Evolutionary conservation across 2,888 invertebrate species (phyloP).

Genomic region (Dicyrtoma fusca): DNA sequence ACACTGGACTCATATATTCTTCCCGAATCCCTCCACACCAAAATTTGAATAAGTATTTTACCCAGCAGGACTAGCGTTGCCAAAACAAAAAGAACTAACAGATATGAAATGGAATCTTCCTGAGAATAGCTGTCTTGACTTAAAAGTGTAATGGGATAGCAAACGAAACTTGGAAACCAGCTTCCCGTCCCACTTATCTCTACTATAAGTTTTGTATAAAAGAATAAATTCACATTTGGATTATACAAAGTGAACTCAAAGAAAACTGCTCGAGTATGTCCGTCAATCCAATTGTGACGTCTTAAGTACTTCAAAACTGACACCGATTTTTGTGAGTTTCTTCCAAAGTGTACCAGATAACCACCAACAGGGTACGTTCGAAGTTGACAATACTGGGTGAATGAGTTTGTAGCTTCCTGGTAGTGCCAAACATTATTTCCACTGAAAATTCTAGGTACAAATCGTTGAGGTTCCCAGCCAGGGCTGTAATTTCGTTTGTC

Average conservation of each 20-base stretch:
- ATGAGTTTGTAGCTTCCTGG: neutral
- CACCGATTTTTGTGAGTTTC: neutral
- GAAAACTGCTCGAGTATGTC: constrained; percentile 16
- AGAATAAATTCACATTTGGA: constrained; percentile 16
- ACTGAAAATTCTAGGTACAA: neutral
- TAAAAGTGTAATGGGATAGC: constrained; percentile 1
- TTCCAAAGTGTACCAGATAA: constrained; percentile 17
- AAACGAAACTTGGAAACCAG: constrained; percentile 10
- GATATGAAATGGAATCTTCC: neutral
- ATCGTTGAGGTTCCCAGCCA: neutral
- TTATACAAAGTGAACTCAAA: constrained; percentile 24
- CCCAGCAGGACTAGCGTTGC: neutral
- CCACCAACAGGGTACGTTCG: constrained; percentile 16
- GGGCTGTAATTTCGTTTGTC: constrained; percentile 10
- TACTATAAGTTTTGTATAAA: constrained; percentile 18
- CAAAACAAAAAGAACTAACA: neutral
- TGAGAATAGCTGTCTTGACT: neutral
- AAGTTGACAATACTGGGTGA: neutral
- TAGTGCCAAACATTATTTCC: constrained; percentile 10
- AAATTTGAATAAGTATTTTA: constrained; percentile 4
- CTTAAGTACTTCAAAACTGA: constrained; percentile 15
- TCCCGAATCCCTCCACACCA: constrained; percentile 7
- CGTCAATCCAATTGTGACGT: constrained; percentile 16
- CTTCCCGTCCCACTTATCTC: constrained; percentile 11
- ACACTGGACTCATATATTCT: neutral